Base-by-base conservation (phyloP, 2,888 invertebrate genomes). In the Euzophera pinguis region DNA sequence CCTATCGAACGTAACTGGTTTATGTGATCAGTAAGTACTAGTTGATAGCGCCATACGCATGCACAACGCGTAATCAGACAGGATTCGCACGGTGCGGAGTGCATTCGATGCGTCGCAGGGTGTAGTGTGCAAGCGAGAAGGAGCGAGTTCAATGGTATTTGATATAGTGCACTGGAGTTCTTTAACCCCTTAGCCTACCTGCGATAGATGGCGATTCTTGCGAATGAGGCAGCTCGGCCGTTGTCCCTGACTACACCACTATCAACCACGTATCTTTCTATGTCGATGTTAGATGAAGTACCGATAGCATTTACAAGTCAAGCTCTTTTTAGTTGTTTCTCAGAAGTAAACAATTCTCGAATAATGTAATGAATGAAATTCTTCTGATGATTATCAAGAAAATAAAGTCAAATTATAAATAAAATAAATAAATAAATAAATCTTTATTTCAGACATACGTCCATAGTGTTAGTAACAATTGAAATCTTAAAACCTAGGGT, bases 101-200 rank as follows among this genome's bases (percentile, higher is more conserved):
- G 80, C 81, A 78, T 69, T 65, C 76, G 72, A 79, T 81, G 84
- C 84, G 78, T 64, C 64, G 65, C 69, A 61, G 75, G 77, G 77
- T 81, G 87, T 80, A 81, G 71, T 59, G 86, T 71, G 78, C 63
- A 81, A 89, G 78, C 61, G 76, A 65, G 88, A 88, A 73, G 61
- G 69, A 70, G 74, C 68, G 81, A 85, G 88, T 91, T 90, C 90
- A 91, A 85, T 88, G 90, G 87, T 89, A 89, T 89, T 89, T 87
- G 87, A 90, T 89, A 86, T 90, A 89, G 88, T 90, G 86, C 90
- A 91, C 73, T 70, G 71, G 80, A 88, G 90, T 90, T 91, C 90
- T 81, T 89, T 90, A 88, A 88, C 88, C 90, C 86, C 86, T 84
- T 91, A 91, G 89, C 91, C 90, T 90, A 90, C 90, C 90, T 88